These are phyloP conservation scores for Syngnathus scovelli DNA, from an alignment of 2,113 vertebrate species.

Conservation along the genomic window DNA sequence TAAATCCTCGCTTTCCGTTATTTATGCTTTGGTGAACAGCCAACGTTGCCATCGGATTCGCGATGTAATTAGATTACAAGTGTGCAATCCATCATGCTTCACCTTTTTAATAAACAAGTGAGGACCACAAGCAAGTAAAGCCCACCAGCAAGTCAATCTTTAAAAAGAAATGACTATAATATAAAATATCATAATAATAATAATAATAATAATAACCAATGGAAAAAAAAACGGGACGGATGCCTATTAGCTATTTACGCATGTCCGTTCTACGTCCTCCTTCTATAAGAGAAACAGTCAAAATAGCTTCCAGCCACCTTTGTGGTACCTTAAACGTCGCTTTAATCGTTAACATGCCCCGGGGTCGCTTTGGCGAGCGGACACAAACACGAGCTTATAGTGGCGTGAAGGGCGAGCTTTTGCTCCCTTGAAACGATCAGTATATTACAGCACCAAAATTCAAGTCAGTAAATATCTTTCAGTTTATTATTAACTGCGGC, in stretches of 20 bases:
- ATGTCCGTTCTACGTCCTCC: not conserved
- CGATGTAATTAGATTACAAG: constrained; percentile 1
- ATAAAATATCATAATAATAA: not conserved
- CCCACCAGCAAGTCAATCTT: not conserved
- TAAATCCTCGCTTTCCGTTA: not conserved
- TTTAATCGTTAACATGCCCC: constrained; percentile 56
- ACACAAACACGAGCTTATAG: constrained; percentile 36
- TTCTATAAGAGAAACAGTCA: not conserved
- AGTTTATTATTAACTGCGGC: constrained; percentile 50
- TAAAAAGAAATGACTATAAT: not conserved
- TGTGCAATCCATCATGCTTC: not conserved
- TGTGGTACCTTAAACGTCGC: not conserved
- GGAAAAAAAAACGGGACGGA: not conserved
- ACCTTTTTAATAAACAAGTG: not conserved
- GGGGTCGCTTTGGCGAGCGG: constrained; percentile 30
- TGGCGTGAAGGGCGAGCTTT: constrained; percentile 40
- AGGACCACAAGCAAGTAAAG: not conserved
- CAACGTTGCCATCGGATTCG: constrained; percentile 13
- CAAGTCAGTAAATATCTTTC: constrained; percentile 16
- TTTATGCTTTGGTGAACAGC: constrained; percentile 6
- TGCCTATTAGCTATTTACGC: not conserved
- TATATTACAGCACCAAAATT: constrained; percentile 17
- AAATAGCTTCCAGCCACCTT: not conserved
- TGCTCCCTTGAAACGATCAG: constrained; percentile 32
- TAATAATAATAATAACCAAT: no score